A percentile compares a stretch with the other conserved stretches of the same genome.
Conservation (phyloP, 2,888 invertebrate species). For the Rugalucina vietnamica region DNA sequence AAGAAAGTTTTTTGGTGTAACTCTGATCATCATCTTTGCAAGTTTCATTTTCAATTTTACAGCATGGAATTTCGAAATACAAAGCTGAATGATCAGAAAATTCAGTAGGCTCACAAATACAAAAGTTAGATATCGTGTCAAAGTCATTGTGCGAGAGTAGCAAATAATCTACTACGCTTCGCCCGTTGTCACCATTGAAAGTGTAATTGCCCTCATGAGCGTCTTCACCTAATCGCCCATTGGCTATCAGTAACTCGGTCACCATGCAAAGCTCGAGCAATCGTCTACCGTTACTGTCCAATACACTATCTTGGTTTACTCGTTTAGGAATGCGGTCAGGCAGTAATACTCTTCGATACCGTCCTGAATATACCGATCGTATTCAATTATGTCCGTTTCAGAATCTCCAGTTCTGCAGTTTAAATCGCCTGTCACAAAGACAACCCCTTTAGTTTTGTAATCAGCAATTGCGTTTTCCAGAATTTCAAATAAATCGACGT, state of each 20-base stretch:
- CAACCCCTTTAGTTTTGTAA: neutral
- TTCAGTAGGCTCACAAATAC: neutral
- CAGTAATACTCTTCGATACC: neutral
- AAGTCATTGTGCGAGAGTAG: neutral
- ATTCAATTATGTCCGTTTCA: neutral
- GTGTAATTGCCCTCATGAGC: neutral
- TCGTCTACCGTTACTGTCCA: neutral
- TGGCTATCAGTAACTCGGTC: neutral
- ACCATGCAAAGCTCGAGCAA: neutral
- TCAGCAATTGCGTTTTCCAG: neutral
- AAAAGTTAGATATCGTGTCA: neutral
- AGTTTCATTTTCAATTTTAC: neutral
- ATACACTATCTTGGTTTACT: neutral
- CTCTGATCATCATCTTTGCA: too few relatives aligned
- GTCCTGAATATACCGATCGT: neutral
- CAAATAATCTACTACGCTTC: neutral
- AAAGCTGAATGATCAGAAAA: neutral
- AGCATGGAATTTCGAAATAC: neutral
- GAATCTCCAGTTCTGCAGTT: neutral
- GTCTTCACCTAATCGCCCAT: neutral
- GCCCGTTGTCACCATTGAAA: neutral
- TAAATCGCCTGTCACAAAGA: neutral
- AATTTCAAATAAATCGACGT: neutral
- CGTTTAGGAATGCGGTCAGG: neutral
- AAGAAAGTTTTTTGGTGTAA: neutral